Evolutionary conservation across 2,113 vertebrate genomes (phyloP).

Genomic region (Pipa parva): DNA sequence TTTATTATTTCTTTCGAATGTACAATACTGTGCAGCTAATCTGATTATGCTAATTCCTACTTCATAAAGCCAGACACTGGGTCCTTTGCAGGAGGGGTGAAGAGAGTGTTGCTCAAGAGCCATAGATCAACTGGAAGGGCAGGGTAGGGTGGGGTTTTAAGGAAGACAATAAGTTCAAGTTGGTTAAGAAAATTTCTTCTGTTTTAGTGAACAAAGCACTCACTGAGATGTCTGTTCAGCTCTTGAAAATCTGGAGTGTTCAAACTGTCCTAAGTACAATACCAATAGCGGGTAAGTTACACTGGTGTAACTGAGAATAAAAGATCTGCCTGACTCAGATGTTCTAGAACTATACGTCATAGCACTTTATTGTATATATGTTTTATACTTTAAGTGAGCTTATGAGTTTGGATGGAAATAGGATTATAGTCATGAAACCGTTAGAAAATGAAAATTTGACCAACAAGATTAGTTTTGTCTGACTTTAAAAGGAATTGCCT

Average conservation of each 20-base stretch:
- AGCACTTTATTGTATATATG: too few species aligned
- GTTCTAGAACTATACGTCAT: too few species aligned
- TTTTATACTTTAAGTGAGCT: too few species aligned
- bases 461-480: too few species aligned
- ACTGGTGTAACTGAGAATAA: too few species aligned
- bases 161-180: constrained; percentile 52
- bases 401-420: too few species aligned
- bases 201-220: constrained; percentile 59
- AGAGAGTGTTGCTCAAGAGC: constrained; percentile 40
- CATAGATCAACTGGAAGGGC: constrained; percentile 37
- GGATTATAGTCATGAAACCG: too few species aligned
- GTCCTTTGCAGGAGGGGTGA: constrained; percentile 45
- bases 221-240: constrained; percentile 54
- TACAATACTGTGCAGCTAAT: constrained; percentile 77
- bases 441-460: too few species aligned
- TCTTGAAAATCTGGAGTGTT: constrained; percentile 61
- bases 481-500: too few species aligned
- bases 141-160: constrained; percentile 38
- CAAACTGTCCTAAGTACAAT: constrained; percentile 29
- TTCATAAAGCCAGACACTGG: constrained; percentile 84
- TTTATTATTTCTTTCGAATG: constrained; percentile 63
- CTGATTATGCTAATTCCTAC: constrained; percentile 99
- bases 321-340: too few species aligned
- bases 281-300: constrained; percentile 14
- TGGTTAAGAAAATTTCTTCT: constrained; percentile 56